These are phyloP conservation scores for Margarornis squamiger DNA, from an alignment of 2,797 vertebrate genomes.

Conservation along the genomic window DNA sequence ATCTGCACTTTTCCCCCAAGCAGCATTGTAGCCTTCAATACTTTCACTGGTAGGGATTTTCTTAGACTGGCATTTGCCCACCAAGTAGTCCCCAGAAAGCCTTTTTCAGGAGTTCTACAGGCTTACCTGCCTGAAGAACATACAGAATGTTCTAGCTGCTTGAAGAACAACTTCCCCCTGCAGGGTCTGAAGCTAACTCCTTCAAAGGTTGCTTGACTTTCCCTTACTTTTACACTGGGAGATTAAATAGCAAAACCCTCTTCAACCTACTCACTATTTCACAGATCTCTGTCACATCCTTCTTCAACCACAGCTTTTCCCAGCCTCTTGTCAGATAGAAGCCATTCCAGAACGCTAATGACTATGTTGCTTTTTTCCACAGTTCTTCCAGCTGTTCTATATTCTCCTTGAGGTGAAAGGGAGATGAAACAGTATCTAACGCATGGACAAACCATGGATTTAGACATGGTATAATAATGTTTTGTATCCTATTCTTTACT, in stretches of 20 bases:
- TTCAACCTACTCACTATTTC: background rate
- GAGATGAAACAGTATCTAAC: background rate
- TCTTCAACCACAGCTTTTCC: background rate
- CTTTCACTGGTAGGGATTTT: background rate
- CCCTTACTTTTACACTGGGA: background rate
- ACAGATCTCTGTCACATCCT: background rate
- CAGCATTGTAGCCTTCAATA: background rate
- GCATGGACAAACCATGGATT: background rate
- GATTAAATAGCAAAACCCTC: background rate
- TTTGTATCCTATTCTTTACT: background rate
- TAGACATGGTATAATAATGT: background rate
- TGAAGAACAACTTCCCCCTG: background rate
- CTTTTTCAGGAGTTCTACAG: background rate
- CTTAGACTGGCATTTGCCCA: background rate
- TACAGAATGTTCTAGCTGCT: background rate
- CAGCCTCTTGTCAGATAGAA: background rate
- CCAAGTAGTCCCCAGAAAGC: background rate
- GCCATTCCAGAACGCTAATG: background rate
- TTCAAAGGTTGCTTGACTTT: background rate
- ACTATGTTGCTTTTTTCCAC: accelerated
- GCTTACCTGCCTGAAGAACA: background rate
- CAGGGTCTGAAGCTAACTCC: background rate
- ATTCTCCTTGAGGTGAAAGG: background rate
- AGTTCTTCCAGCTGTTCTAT: background rate
- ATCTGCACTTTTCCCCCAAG: background rate